Evolutionary conservation across 2,888 invertebrate species (phyloP).

Genomic region (Epinotia demarniana): DNA sequence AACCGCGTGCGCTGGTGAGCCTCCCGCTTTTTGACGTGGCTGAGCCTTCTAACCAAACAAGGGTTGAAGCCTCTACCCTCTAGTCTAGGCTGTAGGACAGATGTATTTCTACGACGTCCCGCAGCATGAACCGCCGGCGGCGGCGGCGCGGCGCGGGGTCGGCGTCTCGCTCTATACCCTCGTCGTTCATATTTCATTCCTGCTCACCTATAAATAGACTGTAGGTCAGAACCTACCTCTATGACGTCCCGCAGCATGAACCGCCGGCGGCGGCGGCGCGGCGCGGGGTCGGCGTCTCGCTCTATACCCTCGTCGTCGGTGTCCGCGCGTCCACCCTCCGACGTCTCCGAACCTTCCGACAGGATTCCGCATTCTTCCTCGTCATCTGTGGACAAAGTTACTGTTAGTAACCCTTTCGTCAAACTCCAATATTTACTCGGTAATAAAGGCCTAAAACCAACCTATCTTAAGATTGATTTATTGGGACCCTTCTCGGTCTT

Average conservation of each 20-base stretch:
- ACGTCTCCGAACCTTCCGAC: conserved; percentile 76
- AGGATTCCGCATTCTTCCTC: conserved; percentile 74
- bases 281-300: conserved; percentile 88
- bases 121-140: conserved; percentile 77
- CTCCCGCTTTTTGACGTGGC: not conserved
- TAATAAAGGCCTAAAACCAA: no score
- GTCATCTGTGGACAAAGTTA: conserved; percentile 64
- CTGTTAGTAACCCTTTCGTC: not conserved
- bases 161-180: conserved; percentile 95
- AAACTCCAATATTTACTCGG: no score
- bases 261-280: conserved; percentile 73
- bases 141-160: conserved; percentile 77
- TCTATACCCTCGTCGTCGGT: conserved; percentile 95
- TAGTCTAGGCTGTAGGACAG: not conserved
- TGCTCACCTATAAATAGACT: not conserved
- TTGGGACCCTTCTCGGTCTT: no score
- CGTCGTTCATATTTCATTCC: conserved; percentile 85
- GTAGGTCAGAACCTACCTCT: conserved; percentile 71
- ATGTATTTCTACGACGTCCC: conserved; percentile 86
- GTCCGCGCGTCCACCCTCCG: conserved; percentile 77
- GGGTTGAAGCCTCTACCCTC: no score
- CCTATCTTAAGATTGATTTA: no score
- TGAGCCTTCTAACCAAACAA: no score
- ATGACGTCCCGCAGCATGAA: conserved; percentile 85
- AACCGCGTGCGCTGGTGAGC: not conserved